Percentiles rank a stretch among this genome's conserved stretches.
Evolutionary conservation across 2,113 vertebrate species (phyloP).

Genomic region (Dendropsophus ebraccatus): DNA sequence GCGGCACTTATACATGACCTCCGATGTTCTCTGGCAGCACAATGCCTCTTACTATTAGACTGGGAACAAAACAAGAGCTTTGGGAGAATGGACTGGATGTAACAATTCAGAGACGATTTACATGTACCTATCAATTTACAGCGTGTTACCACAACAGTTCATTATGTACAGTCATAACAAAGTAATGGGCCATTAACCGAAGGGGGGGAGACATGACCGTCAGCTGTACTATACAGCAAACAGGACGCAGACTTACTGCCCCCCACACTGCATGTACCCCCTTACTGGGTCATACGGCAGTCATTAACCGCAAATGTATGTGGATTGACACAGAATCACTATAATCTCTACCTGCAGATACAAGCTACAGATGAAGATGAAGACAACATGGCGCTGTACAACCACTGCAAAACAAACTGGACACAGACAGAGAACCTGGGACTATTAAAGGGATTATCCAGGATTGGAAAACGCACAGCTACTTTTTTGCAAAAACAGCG

Average conservation of each 20-base stretch:
- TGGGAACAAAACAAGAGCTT: background rate
- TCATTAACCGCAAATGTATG: no score
- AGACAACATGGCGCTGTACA: no score
- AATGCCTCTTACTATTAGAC: background rate
- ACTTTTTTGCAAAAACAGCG: no score
- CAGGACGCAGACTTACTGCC: no score
- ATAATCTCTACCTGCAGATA: no score
- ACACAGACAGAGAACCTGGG: background rate
- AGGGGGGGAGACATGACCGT: background rate
- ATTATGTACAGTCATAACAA: constrained; percentile 37
- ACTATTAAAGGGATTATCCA: no score
- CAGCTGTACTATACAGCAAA: background rate
- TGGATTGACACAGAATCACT: no score
- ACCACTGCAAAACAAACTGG: background rate
- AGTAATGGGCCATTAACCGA: background rate
- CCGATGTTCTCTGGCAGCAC: background rate
- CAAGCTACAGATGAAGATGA: no score
- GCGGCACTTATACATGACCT: background rate
- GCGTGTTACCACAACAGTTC: background rate
- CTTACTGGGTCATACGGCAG: no score
- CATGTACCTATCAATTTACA: background rate
- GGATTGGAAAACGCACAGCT: no score
- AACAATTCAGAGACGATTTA: background rate
- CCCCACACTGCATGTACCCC: no score
- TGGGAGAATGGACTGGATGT: background rate